Evolutionary conservation across 2,113 vertebrate species (phyloP).

Genomic region (Calyptommatus sinebrachiatus): DNA sequence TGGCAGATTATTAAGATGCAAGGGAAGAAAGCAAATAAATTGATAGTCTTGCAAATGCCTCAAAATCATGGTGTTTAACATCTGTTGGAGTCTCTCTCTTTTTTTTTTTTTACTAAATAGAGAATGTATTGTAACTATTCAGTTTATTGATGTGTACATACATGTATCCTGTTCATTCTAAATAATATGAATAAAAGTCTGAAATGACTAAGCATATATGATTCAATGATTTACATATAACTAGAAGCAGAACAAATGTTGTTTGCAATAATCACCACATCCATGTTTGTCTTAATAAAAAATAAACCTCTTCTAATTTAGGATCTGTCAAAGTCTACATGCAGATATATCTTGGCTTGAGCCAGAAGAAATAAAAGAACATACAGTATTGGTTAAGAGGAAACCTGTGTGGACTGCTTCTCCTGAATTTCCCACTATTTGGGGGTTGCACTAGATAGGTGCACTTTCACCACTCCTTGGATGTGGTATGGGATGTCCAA

Average conservation of each 20-base stretch:
- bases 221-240: not conserved
- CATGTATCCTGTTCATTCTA: too few relatives aligned
- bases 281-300: not conserved
- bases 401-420: not conserved
- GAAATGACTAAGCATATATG: too few relatives aligned
- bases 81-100: not conserved
- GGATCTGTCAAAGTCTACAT: not conserved
- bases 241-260: not conserved
- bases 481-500: too few relatives aligned
- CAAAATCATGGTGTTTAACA: not conserved
- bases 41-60: not conserved
- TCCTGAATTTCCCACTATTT: not conserved
- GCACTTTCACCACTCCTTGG: too few relatives aligned
- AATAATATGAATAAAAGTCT: too few relatives aligned
- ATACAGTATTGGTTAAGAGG: not conserved
- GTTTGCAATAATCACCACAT: not conserved
- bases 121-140: not conserved
- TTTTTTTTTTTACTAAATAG: not conserved
- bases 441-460: too few relatives aligned
- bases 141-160: not conserved
- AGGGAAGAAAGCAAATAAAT: not conserved
- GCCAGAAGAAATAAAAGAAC: not conserved
- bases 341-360: not conserved
- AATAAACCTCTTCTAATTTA: not conserved
- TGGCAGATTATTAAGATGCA: slow-evolving; percentile 23